These are phyloP conservation scores for Eurois occulta DNA, from an alignment of 2,888 invertebrate species.

Conservation along the genomic window DNA sequence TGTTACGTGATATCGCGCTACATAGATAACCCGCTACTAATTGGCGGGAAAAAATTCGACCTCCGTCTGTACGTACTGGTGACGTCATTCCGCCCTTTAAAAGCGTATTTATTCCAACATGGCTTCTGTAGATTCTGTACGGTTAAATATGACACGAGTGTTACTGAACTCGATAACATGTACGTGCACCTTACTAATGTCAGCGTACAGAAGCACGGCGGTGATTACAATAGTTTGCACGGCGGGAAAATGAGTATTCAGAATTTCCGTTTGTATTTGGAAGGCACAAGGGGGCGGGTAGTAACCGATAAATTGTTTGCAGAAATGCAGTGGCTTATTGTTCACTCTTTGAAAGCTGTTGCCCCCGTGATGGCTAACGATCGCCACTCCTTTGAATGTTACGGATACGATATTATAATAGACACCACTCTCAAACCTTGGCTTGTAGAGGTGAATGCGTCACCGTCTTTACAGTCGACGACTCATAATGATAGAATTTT, in stretches of 20 bases:
- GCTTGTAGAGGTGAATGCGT: conserved; percentile 98
- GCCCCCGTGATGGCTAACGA: conserved; percentile 98
- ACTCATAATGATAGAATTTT: conserved; percentile 98
- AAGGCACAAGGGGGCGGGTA: conserved; percentile 96
- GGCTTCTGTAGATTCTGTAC: conserved; percentile 99
- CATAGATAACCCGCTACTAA: conserved; percentile 98
- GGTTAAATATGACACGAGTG: conserved; percentile 97
- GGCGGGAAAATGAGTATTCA: conserved; percentile 99
- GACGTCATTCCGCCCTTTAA: conserved; percentile 97
- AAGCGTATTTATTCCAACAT: conserved; percentile 97
- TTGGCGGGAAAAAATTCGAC: conserved; percentile 99
- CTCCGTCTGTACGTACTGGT: conserved; percentile 97
- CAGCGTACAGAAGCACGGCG: conserved; percentile 99
- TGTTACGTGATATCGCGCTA: conserved; percentile 99
- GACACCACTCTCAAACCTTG: conserved; percentile 98
- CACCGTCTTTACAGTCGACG: conserved; percentile 98
- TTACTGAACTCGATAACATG: conserved; percentile 97
- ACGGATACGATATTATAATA: conserved; percentile 99
- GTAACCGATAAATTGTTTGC: conserved; percentile 97
- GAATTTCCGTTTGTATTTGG: conserved; percentile 97
- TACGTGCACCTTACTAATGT: conserved; percentile 99
- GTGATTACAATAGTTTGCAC: conserved; percentile 98
- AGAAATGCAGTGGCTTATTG: conserved; percentile 97
- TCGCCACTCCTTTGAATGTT: conserved; percentile 98
- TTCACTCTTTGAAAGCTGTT: conserved; percentile 98